Conservation (phyloP, 2,888 invertebrate genomes). For the Mimas tiliae region DNA sequence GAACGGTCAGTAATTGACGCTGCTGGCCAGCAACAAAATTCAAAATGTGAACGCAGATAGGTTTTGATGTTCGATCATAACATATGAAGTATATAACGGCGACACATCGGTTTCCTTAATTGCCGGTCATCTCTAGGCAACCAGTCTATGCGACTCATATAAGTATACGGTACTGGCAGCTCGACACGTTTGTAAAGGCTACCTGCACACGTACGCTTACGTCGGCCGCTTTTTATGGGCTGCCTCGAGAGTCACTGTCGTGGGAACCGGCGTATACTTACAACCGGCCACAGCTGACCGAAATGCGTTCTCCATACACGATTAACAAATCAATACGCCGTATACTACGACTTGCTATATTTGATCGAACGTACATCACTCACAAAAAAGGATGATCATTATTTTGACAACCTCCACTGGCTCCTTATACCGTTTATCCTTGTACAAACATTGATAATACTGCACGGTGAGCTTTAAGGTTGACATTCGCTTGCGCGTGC, state of each 20-base stretch:
- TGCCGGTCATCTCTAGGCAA: constrained; percentile 50
- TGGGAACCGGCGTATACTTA: constrained; percentile 84
- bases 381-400: constrained; percentile 60
- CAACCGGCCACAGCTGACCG: constrained; percentile 80
- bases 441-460: constrained; percentile 46
- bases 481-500: constrained; percentile 54
- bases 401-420: constrained; percentile 60
- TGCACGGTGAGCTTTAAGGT: constrained; percentile 45
- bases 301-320: constrained; percentile 83
- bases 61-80: constrained; percentile 35
- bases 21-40: constrained; percentile 38
- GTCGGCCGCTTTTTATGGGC: constrained; percentile 81
- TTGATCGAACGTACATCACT: constrained; percentile 54
- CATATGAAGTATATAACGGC: neutral
- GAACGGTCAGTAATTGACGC: constrained; percentile 47
- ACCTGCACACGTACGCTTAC: constrained; percentile 79
- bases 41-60: constrained; percentile 49
- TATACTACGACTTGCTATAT: constrained; percentile 68
- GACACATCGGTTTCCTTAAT: constrained; percentile 53
- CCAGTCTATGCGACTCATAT: constrained; percentile 48
- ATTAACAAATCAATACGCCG: constrained; percentile 81
- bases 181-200: constrained; percentile 74
- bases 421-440: constrained; percentile 56
- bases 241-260: constrained; percentile 78
- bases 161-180: constrained; percentile 64